phyloP scores from a whole-genome alignment of 2,888 invertebrate species.

The Nebria salina region DNA sequence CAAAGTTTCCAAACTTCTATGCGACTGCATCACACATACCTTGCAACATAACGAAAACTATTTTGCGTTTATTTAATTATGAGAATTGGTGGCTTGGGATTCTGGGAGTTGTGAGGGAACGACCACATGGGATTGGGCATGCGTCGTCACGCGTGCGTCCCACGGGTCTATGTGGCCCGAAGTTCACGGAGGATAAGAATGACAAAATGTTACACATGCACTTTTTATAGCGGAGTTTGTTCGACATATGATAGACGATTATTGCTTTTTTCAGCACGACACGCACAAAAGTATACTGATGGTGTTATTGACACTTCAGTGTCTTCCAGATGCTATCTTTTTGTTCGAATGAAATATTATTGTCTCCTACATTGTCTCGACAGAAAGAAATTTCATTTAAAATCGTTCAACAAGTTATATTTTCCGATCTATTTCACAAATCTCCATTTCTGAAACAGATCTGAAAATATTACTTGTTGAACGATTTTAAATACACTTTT shows the following conservation, averaged over 20 bases:
- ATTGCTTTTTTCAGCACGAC: slow-evolving; percentile 26
- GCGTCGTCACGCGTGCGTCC: not conserved
- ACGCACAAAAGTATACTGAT: slow-evolving; percentile 12
- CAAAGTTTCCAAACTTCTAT: slow-evolving; percentile 20
- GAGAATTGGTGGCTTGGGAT: slow-evolving; percentile 25
- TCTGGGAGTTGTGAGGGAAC: not conserved
- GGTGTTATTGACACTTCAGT: slow-evolving; percentile 28
- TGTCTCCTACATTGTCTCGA: not conserved
- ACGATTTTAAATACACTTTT: too few relatives aligned
- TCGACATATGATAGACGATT: slow-evolving; percentile 28
- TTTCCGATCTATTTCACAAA: too few relatives aligned
- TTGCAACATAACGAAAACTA: not conserved
- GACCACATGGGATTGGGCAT: slow-evolving; percentile 11
- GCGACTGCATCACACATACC: slow-evolving; percentile 4
- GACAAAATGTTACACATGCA: slow-evolving; percentile 31
- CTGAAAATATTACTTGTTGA: too few relatives aligned
- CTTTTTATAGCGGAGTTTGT: slow-evolving; percentile 9
- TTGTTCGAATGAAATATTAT: not conserved
- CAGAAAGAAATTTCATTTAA: too few relatives aligned
- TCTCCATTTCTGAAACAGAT: too few relatives aligned
- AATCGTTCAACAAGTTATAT: too few relatives aligned
- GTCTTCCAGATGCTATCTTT: not conserved
- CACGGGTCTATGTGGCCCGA: not conserved
- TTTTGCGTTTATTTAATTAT: slow-evolving; percentile 37
- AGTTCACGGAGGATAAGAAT: slow-evolving; percentile 6